These are phyloP conservation scores for Cartodere bifasciata DNA, from an alignment of 2,888 invertebrate genomes.

Conservation along the genomic window DNA sequence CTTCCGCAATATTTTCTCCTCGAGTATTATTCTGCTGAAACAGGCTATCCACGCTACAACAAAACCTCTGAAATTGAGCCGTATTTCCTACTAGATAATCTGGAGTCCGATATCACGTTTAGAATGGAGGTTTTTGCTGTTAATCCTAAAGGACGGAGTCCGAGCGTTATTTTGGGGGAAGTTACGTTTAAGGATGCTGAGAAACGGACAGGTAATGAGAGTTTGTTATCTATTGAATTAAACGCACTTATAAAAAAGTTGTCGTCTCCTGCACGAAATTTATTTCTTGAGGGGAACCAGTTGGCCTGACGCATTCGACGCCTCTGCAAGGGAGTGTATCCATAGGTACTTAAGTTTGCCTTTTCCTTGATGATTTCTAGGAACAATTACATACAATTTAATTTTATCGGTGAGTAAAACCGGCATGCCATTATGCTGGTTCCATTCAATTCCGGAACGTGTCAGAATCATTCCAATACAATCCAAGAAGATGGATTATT, in stretches of 20 bases:
- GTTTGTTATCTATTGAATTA: too few relatives aligned
- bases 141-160: constrained; percentile 72
- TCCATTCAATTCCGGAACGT: constrained; percentile 27
- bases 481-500: constrained; percentile 31
- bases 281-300: too few relatives aligned
- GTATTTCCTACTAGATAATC: constrained; percentile 60
- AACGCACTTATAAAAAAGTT: too few relatives aligned
- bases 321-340: too few relatives aligned
- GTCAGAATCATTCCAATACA: constrained; percentile 31
- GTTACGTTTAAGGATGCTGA: constrained; percentile 69
- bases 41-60: constrained; percentile 42
- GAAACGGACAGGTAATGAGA: constrained; percentile 64
- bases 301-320: too few relatives aligned
- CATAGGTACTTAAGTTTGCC: too few relatives aligned
- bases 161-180: constrained; percentile 57
- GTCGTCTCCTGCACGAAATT: too few relatives aligned
- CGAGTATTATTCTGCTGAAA: constrained; percentile 51
- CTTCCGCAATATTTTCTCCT: constrained; percentile 76
- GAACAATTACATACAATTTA: constrained; percentile 30
- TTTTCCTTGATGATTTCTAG: constrained; percentile 15
- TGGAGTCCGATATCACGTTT: constrained; percentile 69
- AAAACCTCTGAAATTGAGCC: constrained; percentile 54
- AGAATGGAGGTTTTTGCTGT: constrained; percentile 65
- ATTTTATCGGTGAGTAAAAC: constrained; percentile 24
- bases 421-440: constrained; percentile 27